Evolutionary conservation across 2,888 invertebrate species (phyloP), one percentile per base, ranked within the genome.

Genomic region (Dryomyza anilis): DNA sequence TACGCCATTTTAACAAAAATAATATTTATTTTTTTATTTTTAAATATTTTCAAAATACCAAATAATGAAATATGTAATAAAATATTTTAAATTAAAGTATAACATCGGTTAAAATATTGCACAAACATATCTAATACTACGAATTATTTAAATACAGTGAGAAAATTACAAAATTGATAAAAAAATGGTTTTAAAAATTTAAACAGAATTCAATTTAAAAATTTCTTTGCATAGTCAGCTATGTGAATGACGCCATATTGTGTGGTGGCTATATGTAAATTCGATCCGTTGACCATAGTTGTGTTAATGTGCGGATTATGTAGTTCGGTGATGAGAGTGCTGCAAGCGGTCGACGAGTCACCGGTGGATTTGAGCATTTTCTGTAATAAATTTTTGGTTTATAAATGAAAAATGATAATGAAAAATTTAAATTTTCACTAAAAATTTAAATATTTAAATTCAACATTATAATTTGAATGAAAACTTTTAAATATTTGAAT

Each of bases 311-410:
- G 82, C 0, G 86, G 82, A 76, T 87, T 88, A 68, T 88, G 88
- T 5, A 88, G 73, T 75, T 88, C 88, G 0, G 86, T 72, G 23
- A 88, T 84, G 71, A 87, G 85, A 0, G 85, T 86, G 58, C 87
- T 87, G 70, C 86, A 87, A 4, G 88, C 88, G 0, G 87, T 86
- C 0, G 88, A 86, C 0, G 87, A 84, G 73, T 88, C 87, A 5
- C 87, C 86, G 19, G 86, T 80, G 1, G 82, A 77, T 30, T 76
- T 76, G 0, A 83, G 71, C 77, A 77, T 78, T 76, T 78, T 79
- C 81, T 81, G 57, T 3, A 66, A 66, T 33, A 52, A 7, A 2
- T 21, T n/a, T n/a, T n/a, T n/a, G n/a, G n/a, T n/a, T n/a, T n/a
- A 7, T n/a, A 50, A 27, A 50, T 14, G 12, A 25, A 16, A 43